Evolutionary conservation across 2,888 invertebrate species (phyloP).

Genomic region (Bedellia somnulentella): DNA sequence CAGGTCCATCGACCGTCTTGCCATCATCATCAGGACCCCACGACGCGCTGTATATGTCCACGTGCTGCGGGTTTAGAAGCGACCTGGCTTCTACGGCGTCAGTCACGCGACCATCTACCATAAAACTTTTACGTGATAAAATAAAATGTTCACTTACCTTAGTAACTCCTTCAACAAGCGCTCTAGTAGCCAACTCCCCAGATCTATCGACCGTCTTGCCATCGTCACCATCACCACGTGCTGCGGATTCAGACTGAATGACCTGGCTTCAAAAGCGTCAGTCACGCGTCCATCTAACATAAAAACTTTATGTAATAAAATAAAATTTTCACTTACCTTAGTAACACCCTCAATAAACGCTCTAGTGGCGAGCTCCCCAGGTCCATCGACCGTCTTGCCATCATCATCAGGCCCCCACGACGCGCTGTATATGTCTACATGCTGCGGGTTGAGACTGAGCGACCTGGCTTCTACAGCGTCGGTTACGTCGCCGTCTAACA

Average conservation of each 20-base stretch:
- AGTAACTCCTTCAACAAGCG: conserved; percentile 94
- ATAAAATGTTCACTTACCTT: conserved; percentile 60
- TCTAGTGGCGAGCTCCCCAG: conserved; percentile 90
- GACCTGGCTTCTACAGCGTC: conserved; percentile 98
- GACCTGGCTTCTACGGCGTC: conserved; percentile 98
- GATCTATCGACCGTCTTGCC: conserved; percentile 98
- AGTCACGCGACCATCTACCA: conserved; percentile 98
- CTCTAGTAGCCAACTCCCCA: conserved; percentile 89
- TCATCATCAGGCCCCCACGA: conserved; percentile 99
- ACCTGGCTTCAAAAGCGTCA: conserved; percentile 96
- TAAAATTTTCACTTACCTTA: conserved; percentile 60
- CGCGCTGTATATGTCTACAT: conserved; percentile 98
- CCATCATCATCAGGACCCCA: conserved; percentile 99
- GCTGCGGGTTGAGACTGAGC: conserved; percentile 90
- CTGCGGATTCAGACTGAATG: conserved; percentile 90
- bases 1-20: conserved; percentile 97
- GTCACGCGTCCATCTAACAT: conserved; percentile 77
- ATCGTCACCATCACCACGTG: conserved; percentile 99
- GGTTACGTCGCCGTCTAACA: conserved; percentile 98
- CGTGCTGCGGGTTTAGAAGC: conserved; percentile 91
- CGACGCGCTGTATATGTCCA: conserved; percentile 97
- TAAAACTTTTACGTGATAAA: too few species aligned
- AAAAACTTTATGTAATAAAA: not conserved
- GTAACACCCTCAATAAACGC: conserved; percentile 96
- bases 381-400: conserved; percentile 97